Evolutionary conservation across 2,113 vertebrate genomes (phyloP), one percentile per base, ranked within the genome.

Genomic region (Helogale parvula): DNA sequence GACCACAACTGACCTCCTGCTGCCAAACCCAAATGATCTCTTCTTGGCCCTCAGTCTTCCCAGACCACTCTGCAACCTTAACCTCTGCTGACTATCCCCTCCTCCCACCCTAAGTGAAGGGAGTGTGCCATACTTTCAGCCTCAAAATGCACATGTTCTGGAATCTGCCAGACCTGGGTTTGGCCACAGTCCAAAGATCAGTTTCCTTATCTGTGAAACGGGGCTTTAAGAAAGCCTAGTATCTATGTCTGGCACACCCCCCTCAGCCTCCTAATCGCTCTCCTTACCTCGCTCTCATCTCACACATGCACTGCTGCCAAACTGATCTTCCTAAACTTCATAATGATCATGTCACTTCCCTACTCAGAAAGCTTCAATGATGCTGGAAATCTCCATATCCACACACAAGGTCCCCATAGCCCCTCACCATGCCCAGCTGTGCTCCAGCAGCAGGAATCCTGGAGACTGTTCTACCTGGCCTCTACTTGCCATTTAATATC

Each of bases 141-240:
- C 83, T 90, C 50, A 54, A 68, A 76, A 45, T 8, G 35, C 29
- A 52, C 65, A 8, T 0, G 0, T 35, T 76, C 35, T 52, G 13
- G 83, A 93, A 63, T 17, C 92, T 12, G 7, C 60, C 16, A 17
- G 45, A 14, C 69, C 66, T 92, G 54, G 31, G 25, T 69, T n/a
- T 97, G 92, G 96, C 94, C 87, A 84, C 69, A 76, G 50, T 80
- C 79, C 94, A 84, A 66, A 88, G 79, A 71, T 93, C 87, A 93
- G 86, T 84, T 60, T 96, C 69, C 95, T 97, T 96, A 96, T 97
- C 95, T 96, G 60, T 87, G 69, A 96, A 97, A 92, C 72, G 87
- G 97, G 50, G 77, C 71, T 47, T 47, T 95, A 82, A 95, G 81
- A 93, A 92, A 94, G 76, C 76, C 38, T 80, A 35, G 90, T 80